Conservation (phyloP, 2,797 vertebrate species). For the Tadarida brasiliensis region DNA sequence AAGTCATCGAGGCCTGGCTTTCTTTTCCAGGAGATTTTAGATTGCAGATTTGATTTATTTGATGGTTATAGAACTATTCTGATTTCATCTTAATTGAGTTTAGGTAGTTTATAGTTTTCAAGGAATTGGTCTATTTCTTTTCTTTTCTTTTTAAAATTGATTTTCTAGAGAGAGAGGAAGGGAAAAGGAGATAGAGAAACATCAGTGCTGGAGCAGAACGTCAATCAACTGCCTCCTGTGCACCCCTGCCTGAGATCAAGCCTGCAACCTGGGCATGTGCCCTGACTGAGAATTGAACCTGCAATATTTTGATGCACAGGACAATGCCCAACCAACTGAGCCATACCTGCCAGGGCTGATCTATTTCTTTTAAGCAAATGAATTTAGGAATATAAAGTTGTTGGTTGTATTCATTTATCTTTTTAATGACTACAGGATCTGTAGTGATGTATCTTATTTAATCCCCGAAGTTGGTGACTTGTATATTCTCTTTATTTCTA, state of each 20-base stretch:
- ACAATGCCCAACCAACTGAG: no score
- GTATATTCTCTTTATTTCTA: neutral
- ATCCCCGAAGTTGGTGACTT: neutral
- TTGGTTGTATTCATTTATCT: neutral
- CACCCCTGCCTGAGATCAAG: no score
- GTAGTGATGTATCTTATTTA: neutral
- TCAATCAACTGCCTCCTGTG: no score
- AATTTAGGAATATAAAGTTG: neutral
- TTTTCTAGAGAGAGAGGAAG: no score
- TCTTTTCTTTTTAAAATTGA: neutral
- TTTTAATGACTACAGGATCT: neutral
- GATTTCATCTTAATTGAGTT: conserved; percentile 7
- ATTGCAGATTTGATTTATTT: neutral
- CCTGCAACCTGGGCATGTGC: no score
- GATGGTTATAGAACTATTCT: neutral
- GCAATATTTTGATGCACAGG: no score
- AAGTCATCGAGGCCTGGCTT: neutral
- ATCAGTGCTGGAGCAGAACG: no score
- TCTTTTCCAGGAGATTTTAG: conserved; percentile 13
- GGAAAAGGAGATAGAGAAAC: no score
- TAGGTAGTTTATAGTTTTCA: neutral
- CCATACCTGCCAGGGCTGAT: no score
- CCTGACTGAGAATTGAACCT: no score
- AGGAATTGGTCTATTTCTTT: neutral
- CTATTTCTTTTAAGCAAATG: neutral